Evolutionary conservation across 2,888 invertebrate species (phyloP), one percentile per base, ranked within the genome.

Genomic region (Seira ritae): DNA sequence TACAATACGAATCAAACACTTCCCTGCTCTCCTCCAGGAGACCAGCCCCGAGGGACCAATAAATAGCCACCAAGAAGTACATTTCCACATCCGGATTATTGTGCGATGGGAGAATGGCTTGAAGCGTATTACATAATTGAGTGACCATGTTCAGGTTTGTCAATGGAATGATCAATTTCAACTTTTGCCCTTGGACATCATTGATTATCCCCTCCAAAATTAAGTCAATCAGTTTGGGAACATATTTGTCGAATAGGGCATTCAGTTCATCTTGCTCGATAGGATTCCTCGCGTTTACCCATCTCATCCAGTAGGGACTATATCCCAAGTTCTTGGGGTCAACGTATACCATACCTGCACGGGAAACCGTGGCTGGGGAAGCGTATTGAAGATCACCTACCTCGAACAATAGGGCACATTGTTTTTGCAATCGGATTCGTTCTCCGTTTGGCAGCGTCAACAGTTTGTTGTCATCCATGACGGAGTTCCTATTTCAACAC

Each of bases 401-500:
- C 93, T 98, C 97, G 91, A 97, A 97, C 68, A 98, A 91, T 83
- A 98, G 91, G 31, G 95, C 94, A 91, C 96, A 96, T 91, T 96
- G 94, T 83, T 94, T 94, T 89, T 95, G 95, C 80, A 97, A 92
- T 84, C 96, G 93, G 85, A 97, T 96, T 85, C 97, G 92, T 91
- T 98, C 96, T 78, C 97, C 97, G 90, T 97, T 98, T 2, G 97
- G 96, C 81, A 98, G 92, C 0, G 97, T 98, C 77, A 98, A 91
- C 62, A 97, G 92, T 90, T 95, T 95, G 90, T 97, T 98, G 91
- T 98, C 97, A 90, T 98, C 98, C 97, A 98, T 97, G 0, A 98
- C 97, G 0, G 97, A 97, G 92, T 97, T 77, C 77, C 60, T 77
- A 20, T n/a, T 17, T 31, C 31, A 31, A 31, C 31, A 31, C 31